Evolutionary conservation across 2,888 invertebrate genomes (phyloP).

Genomic region (Beris chalybata): DNA sequence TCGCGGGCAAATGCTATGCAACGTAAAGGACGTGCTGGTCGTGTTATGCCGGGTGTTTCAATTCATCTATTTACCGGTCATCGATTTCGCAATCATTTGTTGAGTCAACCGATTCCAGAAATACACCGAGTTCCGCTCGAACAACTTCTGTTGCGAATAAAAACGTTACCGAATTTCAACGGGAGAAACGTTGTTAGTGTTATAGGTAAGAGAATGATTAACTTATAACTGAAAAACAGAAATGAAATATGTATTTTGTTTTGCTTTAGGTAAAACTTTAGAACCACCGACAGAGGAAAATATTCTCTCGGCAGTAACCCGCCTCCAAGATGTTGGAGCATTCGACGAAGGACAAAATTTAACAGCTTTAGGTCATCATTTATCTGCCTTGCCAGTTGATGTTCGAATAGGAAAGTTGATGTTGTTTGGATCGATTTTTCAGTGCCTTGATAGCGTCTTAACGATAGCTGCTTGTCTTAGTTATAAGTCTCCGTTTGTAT

Average conservation of each 20-base stretch:
- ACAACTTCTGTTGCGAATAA: conserved; percentile 74
- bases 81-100: conserved; percentile 66
- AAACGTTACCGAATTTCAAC: conserved; percentile 61
- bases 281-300: conserved; percentile 73
- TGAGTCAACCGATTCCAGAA: conserved; percentile 82
- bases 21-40: conserved; percentile 86
- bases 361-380: conserved; percentile 84
- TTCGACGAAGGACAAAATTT: conserved; percentile 72
- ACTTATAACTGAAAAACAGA: neutral
- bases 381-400: conserved; percentile 88
- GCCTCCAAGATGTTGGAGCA: conserved; percentile 78
- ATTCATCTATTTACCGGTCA: conserved; percentile 79
- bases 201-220: conserved; percentile 41
- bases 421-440: conserved; percentile 86
- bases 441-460: conserved; percentile 88
- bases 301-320: conserved; percentile 68
- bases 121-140: conserved; percentile 88
- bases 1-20: conserved; percentile 89
- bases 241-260: neutral
- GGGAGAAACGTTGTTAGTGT: conserved; percentile 48
- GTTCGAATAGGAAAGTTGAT: conserved; percentile 90
- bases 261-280: conserved; percentile 63
- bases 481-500: conserved; percentile 76
- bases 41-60: conserved; percentile 86
- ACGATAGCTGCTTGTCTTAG: conserved; percentile 86